Conservation (phyloP, 2,888 invertebrate genomes). For the Melipona bicolor region DNA sequence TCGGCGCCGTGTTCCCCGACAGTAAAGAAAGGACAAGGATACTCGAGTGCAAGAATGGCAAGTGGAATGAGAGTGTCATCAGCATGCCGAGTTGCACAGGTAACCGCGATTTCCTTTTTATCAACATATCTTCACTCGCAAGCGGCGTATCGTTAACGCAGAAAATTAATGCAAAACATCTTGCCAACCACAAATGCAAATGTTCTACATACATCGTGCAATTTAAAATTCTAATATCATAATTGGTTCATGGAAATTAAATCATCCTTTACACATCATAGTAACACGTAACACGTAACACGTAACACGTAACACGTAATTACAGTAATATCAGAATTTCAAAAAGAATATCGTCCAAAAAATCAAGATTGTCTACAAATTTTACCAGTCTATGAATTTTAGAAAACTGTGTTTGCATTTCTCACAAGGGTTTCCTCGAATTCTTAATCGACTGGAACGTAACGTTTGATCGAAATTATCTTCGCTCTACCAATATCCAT, state of each 20-base stretch:
- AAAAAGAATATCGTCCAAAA: not conserved
- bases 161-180: not conserved
- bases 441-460: not conserved
- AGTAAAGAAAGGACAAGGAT: slow-evolving; percentile 87
- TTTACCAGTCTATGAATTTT: not conserved
- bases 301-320: too few relatives aligned
- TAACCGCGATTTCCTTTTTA: slow-evolving; percentile 82
- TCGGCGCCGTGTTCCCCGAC: slow-evolving; percentile 89
- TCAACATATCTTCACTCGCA: not conserved
- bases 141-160: not conserved
- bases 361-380: not conserved
- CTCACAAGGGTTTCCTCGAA: not conserved
- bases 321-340: not conserved
- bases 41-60: slow-evolving; percentile 88
- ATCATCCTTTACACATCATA: not conserved
- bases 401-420: not conserved
- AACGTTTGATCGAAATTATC: not conserved
- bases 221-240: not conserved
- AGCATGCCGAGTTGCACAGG: slow-evolving; percentile 88
- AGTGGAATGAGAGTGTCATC: slow-evolving; percentile 86
- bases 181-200: not conserved
- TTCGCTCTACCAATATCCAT: not conserved
- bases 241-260: not conserved
- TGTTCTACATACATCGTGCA: not conserved
- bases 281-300: too few relatives aligned